Conservation (phyloP, 2,888 invertebrate genomes). For the Athrips mouffetella region DNA sequence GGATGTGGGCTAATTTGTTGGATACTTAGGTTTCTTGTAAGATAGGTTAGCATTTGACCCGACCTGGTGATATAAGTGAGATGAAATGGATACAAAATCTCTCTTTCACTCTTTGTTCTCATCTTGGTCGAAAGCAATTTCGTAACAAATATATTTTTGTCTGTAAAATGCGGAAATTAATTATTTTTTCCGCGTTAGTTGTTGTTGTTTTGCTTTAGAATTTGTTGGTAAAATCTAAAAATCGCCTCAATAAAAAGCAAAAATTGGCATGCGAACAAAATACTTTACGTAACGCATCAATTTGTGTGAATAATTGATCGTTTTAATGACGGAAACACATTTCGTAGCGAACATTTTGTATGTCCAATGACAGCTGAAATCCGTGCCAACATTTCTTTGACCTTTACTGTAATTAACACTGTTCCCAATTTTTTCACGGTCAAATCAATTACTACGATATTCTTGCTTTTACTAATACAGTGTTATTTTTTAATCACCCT, state of each 20-base stretch:
- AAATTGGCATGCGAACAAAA: conserved; percentile 21
- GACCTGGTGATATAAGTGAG: no score
- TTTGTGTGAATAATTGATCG: conserved; percentile 47
- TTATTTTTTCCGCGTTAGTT: background rate
- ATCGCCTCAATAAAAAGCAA: background rate
- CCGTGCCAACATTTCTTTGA: conserved; percentile 69
- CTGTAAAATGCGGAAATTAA: background rate
- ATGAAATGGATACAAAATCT: background rate
- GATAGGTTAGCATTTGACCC: no score
- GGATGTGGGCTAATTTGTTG: no score
- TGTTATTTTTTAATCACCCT: no score
- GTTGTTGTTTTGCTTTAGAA: background rate
- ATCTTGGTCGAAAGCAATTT: no score
- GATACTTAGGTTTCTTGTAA: no score
- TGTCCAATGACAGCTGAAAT: conserved; percentile 37
- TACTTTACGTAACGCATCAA: conserved; percentile 36
- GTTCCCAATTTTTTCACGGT: conserved; percentile 65
- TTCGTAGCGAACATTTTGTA: conserved; percentile 33
- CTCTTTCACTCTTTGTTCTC: no score
- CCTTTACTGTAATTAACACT: conserved; percentile 60
- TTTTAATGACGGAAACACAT: conserved; percentile 41
- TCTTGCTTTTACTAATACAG: conserved; percentile 34
- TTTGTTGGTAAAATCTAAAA: background rate
- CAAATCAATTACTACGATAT: no score
- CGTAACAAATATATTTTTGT: background rate